These are phyloP conservation scores for Amphilophus citrinellus DNA, from an alignment of 2,113 vertebrate species.

Conservation along the genomic window DNA sequence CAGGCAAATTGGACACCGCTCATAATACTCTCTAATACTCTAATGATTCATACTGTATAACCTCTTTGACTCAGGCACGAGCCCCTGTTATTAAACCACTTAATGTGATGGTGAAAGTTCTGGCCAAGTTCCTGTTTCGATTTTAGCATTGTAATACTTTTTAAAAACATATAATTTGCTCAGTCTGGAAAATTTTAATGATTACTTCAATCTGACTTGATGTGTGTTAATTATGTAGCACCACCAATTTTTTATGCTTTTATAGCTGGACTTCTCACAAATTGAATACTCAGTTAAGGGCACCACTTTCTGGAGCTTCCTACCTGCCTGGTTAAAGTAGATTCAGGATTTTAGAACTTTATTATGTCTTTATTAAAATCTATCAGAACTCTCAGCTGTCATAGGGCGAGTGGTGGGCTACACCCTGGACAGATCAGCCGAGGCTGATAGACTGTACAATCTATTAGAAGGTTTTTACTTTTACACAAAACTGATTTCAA, in stretches of 20 bases:
- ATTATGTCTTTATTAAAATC: background rate
- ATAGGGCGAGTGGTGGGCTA: background rate
- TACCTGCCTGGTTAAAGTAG: background rate
- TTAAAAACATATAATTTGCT: too few relatives aligned
- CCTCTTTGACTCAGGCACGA: background rate
- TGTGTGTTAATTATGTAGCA: background rate
- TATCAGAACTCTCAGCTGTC: background rate
- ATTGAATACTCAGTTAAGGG: background rate
- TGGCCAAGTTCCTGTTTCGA: background rate
- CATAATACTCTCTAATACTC: background rate
- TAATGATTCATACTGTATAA: background rate
- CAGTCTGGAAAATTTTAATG: too few relatives aligned
- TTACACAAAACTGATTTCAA: background rate
- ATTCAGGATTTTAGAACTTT: background rate
- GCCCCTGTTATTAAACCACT: background rate
- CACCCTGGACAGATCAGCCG: background rate
- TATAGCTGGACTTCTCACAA: background rate
- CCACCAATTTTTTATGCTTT: background rate
- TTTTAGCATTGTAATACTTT: slow-evolving; percentile 1
- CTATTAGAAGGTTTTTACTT: background rate
- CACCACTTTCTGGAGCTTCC: background rate
- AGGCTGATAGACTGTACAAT: background rate
- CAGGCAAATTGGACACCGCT: background rate
- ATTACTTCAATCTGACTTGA: too few relatives aligned
- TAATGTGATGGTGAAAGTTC: background rate